Conservation (phyloP, 2,888 invertebrate genomes). For the Drosophila multiciliata region DNA sequence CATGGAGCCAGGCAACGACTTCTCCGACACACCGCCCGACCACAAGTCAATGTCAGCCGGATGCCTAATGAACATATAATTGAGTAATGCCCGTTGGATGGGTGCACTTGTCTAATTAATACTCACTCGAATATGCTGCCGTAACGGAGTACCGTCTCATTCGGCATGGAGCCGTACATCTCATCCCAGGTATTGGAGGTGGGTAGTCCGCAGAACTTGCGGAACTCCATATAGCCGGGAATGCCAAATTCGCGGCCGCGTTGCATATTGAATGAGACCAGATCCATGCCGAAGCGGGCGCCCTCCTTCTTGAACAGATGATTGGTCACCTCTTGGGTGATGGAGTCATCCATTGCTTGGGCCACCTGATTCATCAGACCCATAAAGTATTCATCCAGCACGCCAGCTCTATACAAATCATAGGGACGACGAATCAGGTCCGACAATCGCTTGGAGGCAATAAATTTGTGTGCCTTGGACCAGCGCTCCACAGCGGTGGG, state of each 20-base stretch:
- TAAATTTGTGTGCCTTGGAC: conserved; percentile 97
- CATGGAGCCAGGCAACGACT: conserved; percentile 95
- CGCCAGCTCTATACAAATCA: conserved; percentile 95
- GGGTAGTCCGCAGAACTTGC: conserved; percentile 95
- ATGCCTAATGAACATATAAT: conserved; percentile 86
- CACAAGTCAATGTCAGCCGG: conserved; percentile 97
- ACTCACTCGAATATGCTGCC: conserved; percentile 92
- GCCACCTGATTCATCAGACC: conserved; percentile 97
- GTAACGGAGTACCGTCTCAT: conserved; percentile 93
- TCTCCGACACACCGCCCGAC: conserved; percentile 97
- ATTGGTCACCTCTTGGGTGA: conserved; percentile 95
- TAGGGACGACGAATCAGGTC: conserved; percentile 95
- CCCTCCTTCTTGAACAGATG: conserved; percentile 94
- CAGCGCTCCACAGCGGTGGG: conserved; percentile 96
- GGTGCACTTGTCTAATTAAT: background rate
- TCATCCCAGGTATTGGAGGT: conserved; percentile 91
- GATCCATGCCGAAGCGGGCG: conserved; percentile 92
- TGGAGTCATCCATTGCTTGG: conserved; percentile 97
- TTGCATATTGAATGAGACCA: conserved; percentile 97
- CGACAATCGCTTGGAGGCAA: conserved; percentile 94
- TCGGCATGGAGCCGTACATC: conserved; percentile 94
- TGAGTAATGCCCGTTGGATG: background rate
- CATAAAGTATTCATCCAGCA: conserved; percentile 96
- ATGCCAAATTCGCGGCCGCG: conserved; percentile 96
- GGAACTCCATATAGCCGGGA: conserved; percentile 96